Base-by-base conservation (phyloP, 1,140 invertebrate genomes). In the Cotesia typhae region DNA sequence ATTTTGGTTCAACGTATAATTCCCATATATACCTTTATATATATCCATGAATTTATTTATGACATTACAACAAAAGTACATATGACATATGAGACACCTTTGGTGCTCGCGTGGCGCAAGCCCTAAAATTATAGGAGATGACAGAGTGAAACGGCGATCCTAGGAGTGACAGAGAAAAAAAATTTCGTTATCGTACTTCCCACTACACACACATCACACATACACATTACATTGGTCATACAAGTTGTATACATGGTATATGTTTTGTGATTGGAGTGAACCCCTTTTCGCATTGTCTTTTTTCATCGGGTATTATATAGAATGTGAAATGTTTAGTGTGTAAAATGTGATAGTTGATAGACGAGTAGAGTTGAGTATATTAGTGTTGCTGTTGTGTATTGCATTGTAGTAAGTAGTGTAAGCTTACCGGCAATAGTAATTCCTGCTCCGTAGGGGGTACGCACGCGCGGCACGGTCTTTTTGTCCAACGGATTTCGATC, bases 401-500 rank as follows among this genome's bases (percentile, higher is more conserved):
- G 7, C 10, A 47, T 47, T 47, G 41, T 10, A 20, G 53, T n/a
- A n/a, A 12, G 41, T 10, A 20, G 53, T n/a, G 53, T 55, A 55
- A n/a, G 12, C 5, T 20, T 20, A 55, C 12, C 12, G 53, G 53
- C 53, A 55, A 55, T 14, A 55, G 17, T 55, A 55, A 47, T 47
- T 47, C 41, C 28, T 2, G 28, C 28, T 47, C 41, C 6, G 10
- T 47, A 10, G 41, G 41, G 41, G 41, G 41, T 55, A 55, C 53
- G 12, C 53, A 55, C 53, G 17, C 17, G 17, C 14, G 20, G 17
- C 20, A 28, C 17, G 57, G 9, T 59, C 53, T 17, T 55, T 17
- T 66, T 67, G 41, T 67, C 41, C 51, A 67, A 67, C 66, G 66
- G 41, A 55, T 67, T 67, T 55, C 28, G 66, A 67, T 67, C 66